These are phyloP conservation scores for Berghia stephanieae DNA, from an alignment of 1,140 invertebrate genomes.

Conservation along the genomic window DNA sequence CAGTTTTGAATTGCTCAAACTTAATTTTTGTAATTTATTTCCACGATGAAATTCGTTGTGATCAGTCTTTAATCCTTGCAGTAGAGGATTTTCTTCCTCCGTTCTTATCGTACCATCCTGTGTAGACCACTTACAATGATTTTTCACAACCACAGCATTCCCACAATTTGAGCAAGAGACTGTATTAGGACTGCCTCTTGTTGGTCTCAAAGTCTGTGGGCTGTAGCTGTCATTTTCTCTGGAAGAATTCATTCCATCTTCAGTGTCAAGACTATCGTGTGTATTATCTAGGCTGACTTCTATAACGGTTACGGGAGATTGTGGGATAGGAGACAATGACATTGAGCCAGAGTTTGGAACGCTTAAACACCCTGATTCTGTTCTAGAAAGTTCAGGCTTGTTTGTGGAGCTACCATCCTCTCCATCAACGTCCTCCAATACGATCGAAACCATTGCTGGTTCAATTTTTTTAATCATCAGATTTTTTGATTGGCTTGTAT, in stretches of 20 bases:
- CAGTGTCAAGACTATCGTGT: conserved; percentile 54
- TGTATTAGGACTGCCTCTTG: too few relatives aligned
- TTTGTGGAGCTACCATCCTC: neutral
- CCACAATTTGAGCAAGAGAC: too few relatives aligned
- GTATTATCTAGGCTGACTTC: conserved; percentile 59
- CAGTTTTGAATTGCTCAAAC: too few relatives aligned
- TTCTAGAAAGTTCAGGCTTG: neutral
- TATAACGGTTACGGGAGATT: conserved; percentile 60
- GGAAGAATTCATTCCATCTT: conserved; percentile 40
- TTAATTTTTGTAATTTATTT: too few relatives aligned
- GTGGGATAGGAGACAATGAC: conserved; percentile 47
- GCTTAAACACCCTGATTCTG: conserved; percentile 1
- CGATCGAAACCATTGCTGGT: conserved; percentile 48
- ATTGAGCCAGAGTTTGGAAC: conserved; percentile 40
- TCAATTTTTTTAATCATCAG: conserved; percentile 34
- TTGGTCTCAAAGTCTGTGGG: too few relatives aligned
- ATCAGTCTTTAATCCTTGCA: too few relatives aligned
- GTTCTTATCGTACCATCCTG: too few relatives aligned
- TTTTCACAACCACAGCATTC: too few relatives aligned
- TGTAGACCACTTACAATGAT: too few relatives aligned
- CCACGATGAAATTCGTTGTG: too few relatives aligned
- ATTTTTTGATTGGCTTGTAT: neutral
- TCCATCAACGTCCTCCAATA: conserved; percentile 43
- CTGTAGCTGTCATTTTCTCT: conserved; percentile 32
- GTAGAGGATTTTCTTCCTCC: too few relatives aligned